Percentiles rank a stretch among this genome's conserved stretches.
Evolutionary conservation across 2,113 vertebrate genomes (phyloP).

Genomic region (Numenius arquata): DNA sequence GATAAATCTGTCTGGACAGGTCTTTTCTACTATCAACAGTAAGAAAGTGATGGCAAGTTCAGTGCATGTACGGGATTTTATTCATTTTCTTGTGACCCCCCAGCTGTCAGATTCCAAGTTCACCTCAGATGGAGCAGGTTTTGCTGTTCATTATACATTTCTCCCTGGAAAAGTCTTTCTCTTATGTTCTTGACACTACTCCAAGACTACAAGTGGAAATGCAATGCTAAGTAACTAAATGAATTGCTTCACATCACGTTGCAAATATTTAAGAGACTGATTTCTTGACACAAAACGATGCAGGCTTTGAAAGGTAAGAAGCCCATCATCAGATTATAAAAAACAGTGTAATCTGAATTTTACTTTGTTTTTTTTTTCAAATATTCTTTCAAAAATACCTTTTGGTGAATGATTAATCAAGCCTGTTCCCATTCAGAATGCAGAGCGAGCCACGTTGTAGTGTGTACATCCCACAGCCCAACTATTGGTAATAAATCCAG

Average conservation of each 20-base stretch:
- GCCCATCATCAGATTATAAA: neutral
- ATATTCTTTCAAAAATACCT: neutral
- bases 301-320: neutral
- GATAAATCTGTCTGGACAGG: neutral
- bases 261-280: neutral
- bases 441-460: rapidly evolving
- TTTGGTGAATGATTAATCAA: neutral
- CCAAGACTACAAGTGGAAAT: neutral
- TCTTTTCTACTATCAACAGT: neutral
- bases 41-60: neutral
- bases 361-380: neutral
- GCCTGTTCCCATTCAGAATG: neutral
- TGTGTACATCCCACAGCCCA: neutral
- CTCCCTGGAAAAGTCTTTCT: neutral
- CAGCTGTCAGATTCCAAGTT: constrained; percentile 9
- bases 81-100: neutral
- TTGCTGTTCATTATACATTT: neutral
- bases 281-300: neutral
- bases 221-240: neutral
- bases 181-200: neutral
- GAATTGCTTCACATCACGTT: neutral
- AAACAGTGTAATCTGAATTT: neutral
- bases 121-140: neutral
- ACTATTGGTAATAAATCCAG: neutral
- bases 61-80: neutral